Evolutionary conservation across 1,140 invertebrate genomes (phyloP), one percentile per base, ranked within the genome.

Genomic region (Andricus grossulariae): DNA sequence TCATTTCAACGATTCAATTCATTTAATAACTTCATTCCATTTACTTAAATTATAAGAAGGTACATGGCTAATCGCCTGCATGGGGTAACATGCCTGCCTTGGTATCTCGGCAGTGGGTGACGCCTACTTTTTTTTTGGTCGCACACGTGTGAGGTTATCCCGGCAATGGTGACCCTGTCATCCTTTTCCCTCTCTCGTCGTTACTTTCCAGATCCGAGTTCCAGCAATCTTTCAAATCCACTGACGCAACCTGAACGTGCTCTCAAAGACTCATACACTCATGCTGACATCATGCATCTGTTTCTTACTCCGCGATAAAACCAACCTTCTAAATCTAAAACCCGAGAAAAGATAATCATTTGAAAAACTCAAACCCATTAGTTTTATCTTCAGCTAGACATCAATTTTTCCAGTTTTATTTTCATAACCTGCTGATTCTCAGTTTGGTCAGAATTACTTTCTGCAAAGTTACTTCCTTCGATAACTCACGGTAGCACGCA

Each of bases 221-320:
- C 73, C 55, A 50, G 55, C 50, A 72, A 74, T 52, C 72, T 80
- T 72, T 71, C 60, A 73, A 78, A 70, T 80, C 71, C 71, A 71
- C 74, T 32, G 76, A 57, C 60, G 51, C 74, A 71, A 73, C 76
- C 76, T 81, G 76, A 77, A 66, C 80, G 76, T 32, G 71, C 79
- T 55, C 66, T 72, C 75, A 73, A 18, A 50, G 19, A 76, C 52
- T 66, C 76, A 81, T 79, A 79, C 72, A 72, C 75, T 73, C 72
- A 18, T 75, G 75, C 73, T 81, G 76, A 78, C 77, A 80, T 80
- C 80, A 80, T 76, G 50, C 25, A 70, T 12, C 74, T 75, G 74
- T 78, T 80, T 79, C 75, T 78, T 70, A 72, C 70, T 55, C 49
- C 71, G 15, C 74, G 72, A 45, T 45, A 45, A 10, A 11, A 45